phyloP scores from a whole-genome alignment of 2,797 vertebrate species.

The Botia kubotai region DNA sequence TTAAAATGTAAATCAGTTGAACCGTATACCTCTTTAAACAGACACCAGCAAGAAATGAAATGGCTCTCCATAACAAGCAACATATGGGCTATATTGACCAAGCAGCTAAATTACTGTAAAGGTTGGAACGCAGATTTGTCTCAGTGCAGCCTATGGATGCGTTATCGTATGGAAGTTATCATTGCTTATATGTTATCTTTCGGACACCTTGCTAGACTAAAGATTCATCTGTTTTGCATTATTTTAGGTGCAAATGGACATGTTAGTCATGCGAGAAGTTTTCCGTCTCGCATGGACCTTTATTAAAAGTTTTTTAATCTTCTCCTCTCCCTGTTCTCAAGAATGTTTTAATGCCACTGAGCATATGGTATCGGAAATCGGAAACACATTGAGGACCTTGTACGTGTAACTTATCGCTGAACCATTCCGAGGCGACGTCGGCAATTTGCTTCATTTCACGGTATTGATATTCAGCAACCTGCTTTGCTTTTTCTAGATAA shows the following conservation, averaged over 20 bases:
- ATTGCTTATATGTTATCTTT: slow-evolving; percentile 50
- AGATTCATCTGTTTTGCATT: slow-evolving; percentile 54
- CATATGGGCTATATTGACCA: slow-evolving; percentile 38
- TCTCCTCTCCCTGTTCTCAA: not conserved
- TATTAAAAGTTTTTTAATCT: slow-evolving; percentile 25
- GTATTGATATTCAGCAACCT: slow-evolving; percentile 30
- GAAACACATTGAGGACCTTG: slow-evolving; percentile 53
- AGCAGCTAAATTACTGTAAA: slow-evolving; percentile 27
- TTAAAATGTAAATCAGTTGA: slow-evolving; percentile 45
- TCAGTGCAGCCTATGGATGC: not conserved
- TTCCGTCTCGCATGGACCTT: slow-evolving; percentile 39
- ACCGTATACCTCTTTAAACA: slow-evolving; percentile 15
- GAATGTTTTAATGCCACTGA: slow-evolving; percentile 56
- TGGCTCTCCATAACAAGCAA: slow-evolving; percentile 30
- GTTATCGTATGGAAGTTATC: no score
- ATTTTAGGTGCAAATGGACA: slow-evolving; percentile 57
- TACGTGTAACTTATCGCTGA: slow-evolving; percentile 46
- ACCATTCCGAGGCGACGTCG: slow-evolving; percentile 28
- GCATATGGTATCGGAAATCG: slow-evolving; percentile 56
- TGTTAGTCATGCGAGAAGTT: slow-evolving; percentile 56
- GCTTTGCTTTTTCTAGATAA: slow-evolving; percentile 48
- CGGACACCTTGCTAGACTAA: slow-evolving; percentile 55
- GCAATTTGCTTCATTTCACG: slow-evolving; percentile 52
- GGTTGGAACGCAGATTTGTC: slow-evolving; percentile 30
- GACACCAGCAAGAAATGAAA: slow-evolving; percentile 41